phyloP scores from a whole-genome alignment of 2,888 invertebrate species.

The Eupeodes latifasciatus region DNA sequence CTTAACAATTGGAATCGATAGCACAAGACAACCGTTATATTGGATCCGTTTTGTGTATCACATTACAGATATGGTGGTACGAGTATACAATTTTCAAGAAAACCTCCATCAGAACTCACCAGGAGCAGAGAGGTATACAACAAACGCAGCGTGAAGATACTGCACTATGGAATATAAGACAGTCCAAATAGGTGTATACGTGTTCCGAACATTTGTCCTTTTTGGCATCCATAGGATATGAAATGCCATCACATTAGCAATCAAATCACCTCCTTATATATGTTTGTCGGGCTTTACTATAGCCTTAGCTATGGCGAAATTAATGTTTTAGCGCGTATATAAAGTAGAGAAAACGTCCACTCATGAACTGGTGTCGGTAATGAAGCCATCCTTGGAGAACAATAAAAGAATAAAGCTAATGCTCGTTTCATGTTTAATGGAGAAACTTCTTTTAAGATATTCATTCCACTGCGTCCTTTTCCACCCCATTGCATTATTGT shows the following conservation, averaged over 20 bases:
- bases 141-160: slow-evolving; percentile 52
- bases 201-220: background rate
- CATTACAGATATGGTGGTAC: background rate
- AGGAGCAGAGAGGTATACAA: background rate
- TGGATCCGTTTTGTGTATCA: slow-evolving; percentile 47
- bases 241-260: slow-evolving; percentile 78
- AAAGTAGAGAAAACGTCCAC: slow-evolving; percentile 73
- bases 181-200: background rate
- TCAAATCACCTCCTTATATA: slow-evolving; percentile 78
- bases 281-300: slow-evolving; percentile 52
- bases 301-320: slow-evolving; percentile 18
- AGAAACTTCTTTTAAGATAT: slow-evolving; percentile 75
- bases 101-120: slow-evolving; percentile 39
- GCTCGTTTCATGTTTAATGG: slow-evolving; percentile 78
- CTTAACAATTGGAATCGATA: slow-evolving; percentile 69
- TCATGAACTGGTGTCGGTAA: slow-evolving; percentile 76
- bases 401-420: slow-evolving; percentile 78
- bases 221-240: slow-evolving; percentile 47
- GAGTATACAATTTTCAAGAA: slow-evolving; percentile 22
- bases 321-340: slow-evolving; percentile 61
- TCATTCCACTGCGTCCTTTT: slow-evolving; percentile 41
- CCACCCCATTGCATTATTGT: background rate
- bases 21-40: slow-evolving; percentile 45
- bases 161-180: slow-evolving; percentile 38
- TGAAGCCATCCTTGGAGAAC: slow-evolving; percentile 78